Conservation (phyloP, 2,113 vertebrate species). For the Saguinus midas region DNA sequence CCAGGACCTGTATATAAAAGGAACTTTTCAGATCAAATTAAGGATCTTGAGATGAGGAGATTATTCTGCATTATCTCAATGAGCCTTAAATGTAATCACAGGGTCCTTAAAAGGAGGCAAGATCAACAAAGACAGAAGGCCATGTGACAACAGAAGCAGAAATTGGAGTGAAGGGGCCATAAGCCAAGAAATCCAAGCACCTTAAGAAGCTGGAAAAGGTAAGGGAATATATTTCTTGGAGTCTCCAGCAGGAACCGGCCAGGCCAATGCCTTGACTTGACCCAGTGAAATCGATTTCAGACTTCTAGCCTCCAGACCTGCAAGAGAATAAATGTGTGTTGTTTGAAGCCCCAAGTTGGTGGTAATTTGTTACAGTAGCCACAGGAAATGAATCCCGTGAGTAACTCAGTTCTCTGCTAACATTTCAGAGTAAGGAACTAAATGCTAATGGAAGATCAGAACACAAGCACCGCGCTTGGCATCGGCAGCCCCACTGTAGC, state of each 20-base stretch:
- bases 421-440: background rate
- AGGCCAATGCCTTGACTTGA: background rate
- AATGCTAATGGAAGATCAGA: background rate
- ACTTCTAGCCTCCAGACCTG: background rate
- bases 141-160: background rate
- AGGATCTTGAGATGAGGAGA: background rate
- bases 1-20: background rate
- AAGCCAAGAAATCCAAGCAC: background rate
- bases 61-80: background rate
- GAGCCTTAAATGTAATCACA: background rate
- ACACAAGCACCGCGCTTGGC: rapidly evolving
- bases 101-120: background rate
- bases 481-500: too few species aligned
- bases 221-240: background rate
- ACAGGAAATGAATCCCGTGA: background rate
- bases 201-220: background rate
- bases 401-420: background rate
- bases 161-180: background rate
- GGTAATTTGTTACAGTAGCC: background rate
- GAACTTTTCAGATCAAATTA: background rate
- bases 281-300: background rate
- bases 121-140: background rate
- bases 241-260: background rate
- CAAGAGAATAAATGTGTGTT: background rate
- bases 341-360: background rate